A percentile compares a stretch with the other conserved stretches of the same genome.
phyloP scores from a whole-genome alignment of 1,140 invertebrate genomes.

The Mizuhopecten yessoensis region DNA sequence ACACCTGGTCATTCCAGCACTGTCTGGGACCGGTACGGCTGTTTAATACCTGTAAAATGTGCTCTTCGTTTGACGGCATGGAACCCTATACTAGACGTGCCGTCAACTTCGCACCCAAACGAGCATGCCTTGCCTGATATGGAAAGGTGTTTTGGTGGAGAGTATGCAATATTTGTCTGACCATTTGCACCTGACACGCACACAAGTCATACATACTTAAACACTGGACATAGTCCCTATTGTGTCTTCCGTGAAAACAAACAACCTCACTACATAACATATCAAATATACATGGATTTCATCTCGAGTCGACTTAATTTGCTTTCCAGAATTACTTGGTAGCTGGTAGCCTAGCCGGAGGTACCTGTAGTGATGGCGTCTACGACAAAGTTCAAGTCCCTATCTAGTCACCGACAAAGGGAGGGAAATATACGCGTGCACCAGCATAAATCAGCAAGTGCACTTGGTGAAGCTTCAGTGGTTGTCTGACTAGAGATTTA shows the following conservation, averaged over 20 bases:
- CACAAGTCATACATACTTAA: slow-evolving; percentile 8
- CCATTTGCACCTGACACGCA: background rate
- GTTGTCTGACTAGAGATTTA: too few species aligned
- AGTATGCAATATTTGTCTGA: background rate
- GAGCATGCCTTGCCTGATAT: background rate
- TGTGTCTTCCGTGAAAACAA: slow-evolving; percentile 38
- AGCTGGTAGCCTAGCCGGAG: background rate
- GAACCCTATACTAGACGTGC: background rate
- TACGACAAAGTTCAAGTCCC: background rate
- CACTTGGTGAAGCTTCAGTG: too few species aligned
- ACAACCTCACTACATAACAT: background rate
- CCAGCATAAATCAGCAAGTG: too few species aligned
- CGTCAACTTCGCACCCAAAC: background rate
- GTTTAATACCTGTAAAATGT: background rate
- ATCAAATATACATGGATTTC: background rate
- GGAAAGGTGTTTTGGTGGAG: slow-evolving; percentile 4
- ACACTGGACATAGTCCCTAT: background rate
- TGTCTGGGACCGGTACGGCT: background rate
- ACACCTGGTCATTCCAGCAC: background rate
- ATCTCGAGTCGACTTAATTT: background rate
- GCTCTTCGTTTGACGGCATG: background rate
- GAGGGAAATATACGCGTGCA: too few species aligned
- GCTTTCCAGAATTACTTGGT: background rate
- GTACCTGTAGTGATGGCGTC: background rate
- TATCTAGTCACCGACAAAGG: background rate